Evolutionary conservation across 2,888 invertebrate genomes (phyloP).

Genomic region (Phalera bucephala): DNA sequence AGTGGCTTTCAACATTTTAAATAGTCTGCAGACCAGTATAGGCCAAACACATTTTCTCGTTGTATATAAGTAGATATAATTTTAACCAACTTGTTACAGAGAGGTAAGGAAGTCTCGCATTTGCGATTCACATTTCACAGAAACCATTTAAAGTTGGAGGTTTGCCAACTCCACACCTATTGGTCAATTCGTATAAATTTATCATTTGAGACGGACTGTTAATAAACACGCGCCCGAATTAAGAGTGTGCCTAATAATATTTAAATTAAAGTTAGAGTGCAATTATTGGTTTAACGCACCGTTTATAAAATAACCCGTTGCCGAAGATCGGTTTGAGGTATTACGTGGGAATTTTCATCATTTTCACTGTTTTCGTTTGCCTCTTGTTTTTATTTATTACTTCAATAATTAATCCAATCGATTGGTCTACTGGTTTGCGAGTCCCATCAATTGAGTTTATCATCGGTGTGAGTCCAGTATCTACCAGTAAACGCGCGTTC

Average conservation of each 20-base stretch:
- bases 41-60: neutral
- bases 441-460: no score
- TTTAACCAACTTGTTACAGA: slow-evolving; percentile 22
- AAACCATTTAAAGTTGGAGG: slow-evolving; percentile 56
- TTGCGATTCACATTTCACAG: slow-evolving; percentile 53
- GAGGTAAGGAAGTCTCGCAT: slow-evolving; percentile 50
- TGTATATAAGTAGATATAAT: slow-evolving; percentile 8
- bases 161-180: slow-evolving; percentile 55
- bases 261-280: slow-evolving; percentile 8
- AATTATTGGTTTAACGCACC: neutral
- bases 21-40: no score
- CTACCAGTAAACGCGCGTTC: no score
- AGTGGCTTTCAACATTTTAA: no score
- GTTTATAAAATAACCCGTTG: neutral
- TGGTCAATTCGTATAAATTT: slow-evolving; percentile 51
- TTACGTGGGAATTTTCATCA: no score
- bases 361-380: no score
- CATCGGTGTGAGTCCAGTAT: no score
- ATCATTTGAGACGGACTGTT: slow-evolving; percentile 44
- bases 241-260: slow-evolving; percentile 20
- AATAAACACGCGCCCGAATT: slow-evolving; percentile 37
- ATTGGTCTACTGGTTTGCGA: no score
- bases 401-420: no score
- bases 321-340: no score
- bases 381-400: no score